These are phyloP conservation scores for Oxycera nigricornis DNA, from an alignment of 2,888 invertebrate species.

Conservation along the genomic window DNA sequence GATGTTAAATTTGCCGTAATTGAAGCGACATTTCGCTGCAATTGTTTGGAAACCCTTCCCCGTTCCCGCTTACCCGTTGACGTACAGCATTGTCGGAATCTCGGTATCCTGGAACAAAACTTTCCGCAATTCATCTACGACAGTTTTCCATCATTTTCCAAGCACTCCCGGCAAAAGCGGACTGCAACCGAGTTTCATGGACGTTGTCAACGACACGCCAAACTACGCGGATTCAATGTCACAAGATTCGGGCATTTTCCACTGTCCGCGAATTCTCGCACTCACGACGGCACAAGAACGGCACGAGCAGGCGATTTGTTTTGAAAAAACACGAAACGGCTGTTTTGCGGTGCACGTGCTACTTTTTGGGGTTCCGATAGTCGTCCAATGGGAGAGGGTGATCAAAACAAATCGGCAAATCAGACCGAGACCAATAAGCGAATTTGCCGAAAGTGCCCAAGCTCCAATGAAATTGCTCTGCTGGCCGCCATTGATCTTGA, in stretches of 20 bases:
- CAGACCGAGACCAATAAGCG: slow-evolving; percentile 51
- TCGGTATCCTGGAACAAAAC: not conserved
- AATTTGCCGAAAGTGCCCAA: slow-evolving; percentile 50
- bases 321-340: slow-evolving; percentile 1
- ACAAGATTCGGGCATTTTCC: no score
- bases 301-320: not conserved
- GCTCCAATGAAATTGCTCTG: slow-evolving; percentile 53
- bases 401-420: slow-evolving; percentile 49
- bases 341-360: slow-evolving; percentile 48
- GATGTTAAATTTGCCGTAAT: no score
- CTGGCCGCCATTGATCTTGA: slow-evolving; percentile 54
- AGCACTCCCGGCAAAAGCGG: not conserved
- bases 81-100: slow-evolving; percentile 25
- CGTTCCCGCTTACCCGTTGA: slow-evolving; percentile 29
- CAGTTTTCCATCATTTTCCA: not conserved
- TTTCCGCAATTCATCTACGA: not conserved
- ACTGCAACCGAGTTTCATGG: not conserved
- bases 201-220: not conserved
- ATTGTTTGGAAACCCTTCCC: no score
- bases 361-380: slow-evolving; percentile 47
- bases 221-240: not conserved
- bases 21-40: no score
- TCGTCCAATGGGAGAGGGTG: slow-evolving; percentile 51
- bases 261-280: not conserved
- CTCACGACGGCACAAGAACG: not conserved